These are phyloP conservation scores for Podarcis lilfordi DNA, from an alignment of 2,797 vertebrate species.

Conservation along the genomic window DNA sequence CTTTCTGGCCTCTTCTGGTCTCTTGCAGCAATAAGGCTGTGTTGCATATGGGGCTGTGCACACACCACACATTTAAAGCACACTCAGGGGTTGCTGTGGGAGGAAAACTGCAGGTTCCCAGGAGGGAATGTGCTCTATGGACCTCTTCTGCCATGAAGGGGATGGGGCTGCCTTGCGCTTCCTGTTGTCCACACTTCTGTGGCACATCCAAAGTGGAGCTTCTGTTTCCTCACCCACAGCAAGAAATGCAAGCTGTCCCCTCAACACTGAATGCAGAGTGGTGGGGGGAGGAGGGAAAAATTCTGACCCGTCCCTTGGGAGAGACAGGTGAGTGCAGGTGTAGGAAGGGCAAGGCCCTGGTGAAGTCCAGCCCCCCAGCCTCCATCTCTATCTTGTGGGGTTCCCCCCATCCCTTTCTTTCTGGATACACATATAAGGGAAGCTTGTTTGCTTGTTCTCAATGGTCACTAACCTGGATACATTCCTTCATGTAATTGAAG, in stretches of 20 bases:
- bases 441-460: neutral
- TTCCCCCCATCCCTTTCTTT: neutral
- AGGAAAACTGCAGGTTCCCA: too few relatives aligned
- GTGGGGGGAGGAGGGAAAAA: too few relatives aligned
- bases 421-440: neutral
- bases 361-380: neutral
- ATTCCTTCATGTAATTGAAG: constrained; percentile 83
- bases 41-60: neutral
- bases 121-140: too few relatives aligned
- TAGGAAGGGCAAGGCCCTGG: neutral
- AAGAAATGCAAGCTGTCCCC: neutral
- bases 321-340: neutral
- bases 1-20: neutral
- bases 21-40: neutral
- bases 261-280: neutral
- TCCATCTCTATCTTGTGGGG: neutral
- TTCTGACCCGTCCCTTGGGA: neutral
- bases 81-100: too few relatives aligned
- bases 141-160: neutral
- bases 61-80: too few relatives aligned
- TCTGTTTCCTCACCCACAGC: neutral
- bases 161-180: too few relatives aligned
- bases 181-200: neutral
- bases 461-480: constrained; percentile 77
- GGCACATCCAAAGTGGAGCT: neutral